Conservation (phyloP, 2,888 invertebrate genomes). For the Drosophila demipolita region DNA sequence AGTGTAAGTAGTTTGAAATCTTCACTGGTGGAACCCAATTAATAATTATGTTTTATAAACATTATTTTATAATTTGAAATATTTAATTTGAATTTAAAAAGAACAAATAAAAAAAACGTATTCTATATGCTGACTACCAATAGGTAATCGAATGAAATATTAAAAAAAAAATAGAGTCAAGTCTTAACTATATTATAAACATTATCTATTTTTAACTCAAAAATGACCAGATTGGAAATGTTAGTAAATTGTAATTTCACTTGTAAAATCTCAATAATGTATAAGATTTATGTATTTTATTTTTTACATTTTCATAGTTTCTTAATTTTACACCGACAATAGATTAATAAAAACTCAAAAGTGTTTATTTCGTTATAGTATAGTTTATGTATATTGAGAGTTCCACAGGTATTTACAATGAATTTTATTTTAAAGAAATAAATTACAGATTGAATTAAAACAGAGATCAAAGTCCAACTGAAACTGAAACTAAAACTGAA, state of each 20-base stretch:
- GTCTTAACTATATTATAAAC: background rate
- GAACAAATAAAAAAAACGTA: too few species aligned
- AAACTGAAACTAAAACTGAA: too few species aligned
- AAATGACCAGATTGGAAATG: background rate
- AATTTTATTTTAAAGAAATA: too few species aligned
- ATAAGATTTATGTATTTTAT: background rate
- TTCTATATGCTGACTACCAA: background rate
- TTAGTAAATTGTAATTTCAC: background rate
- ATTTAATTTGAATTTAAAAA: background rate
- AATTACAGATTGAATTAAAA: too few species aligned
- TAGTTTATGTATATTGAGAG: background rate
- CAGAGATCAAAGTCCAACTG: too few species aligned
- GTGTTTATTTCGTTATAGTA: fast-evolving
- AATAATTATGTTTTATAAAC: too few species aligned
- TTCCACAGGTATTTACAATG: too few species aligned
- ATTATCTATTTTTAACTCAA: background rate
- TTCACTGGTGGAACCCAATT: too few species aligned
- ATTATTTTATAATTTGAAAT: background rate
- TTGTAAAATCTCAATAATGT: too few species aligned
- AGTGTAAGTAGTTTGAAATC: too few species aligned
- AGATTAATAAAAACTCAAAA: background rate
- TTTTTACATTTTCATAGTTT: fast-evolving
- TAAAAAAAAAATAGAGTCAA: background rate
- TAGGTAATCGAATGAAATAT: background rate
- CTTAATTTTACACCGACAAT: background rate